These are phyloP conservation scores for Drosophila lacicola DNA, from an alignment of 2,888 invertebrate genomes.

Conservation along the genomic window DNA sequence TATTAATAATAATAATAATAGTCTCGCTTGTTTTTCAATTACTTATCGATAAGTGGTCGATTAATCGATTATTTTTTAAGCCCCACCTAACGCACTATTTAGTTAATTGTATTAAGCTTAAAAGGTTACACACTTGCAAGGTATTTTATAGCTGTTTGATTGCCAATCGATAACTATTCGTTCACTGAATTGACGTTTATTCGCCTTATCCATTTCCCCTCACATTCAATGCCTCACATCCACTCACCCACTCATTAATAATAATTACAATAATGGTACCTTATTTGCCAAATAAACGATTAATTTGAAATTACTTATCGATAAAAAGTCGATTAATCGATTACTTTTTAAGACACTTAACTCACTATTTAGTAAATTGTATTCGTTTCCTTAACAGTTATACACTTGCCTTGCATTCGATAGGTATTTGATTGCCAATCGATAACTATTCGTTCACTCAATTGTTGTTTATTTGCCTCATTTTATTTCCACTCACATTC, in stretches of 20 bases:
- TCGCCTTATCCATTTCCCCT: no score
- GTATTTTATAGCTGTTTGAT: no score
- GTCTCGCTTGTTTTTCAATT: background rate
- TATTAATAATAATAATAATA: no score
- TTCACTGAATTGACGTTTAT: background rate
- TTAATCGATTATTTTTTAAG: no score
- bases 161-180: conserved; percentile 6
- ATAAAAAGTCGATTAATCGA: background rate
- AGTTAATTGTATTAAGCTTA: no score
- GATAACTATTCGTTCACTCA: conserved; percentile 1
- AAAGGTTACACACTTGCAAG: no score
- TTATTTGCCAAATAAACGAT: no score
- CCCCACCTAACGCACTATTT: no score
- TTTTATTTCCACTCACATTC: background rate
- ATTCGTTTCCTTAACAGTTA: background rate
- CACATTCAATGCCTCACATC: no score
- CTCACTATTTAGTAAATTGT: background rate
- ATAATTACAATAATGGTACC: no score
- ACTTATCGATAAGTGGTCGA: background rate
- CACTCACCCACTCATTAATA: no score
- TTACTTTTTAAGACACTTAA: background rate
- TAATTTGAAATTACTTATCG: background rate
- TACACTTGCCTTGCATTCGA: background rate
- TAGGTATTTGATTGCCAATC: background rate
- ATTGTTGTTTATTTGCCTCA: background rate